Base-by-base conservation (phyloP, 2,888 invertebrate species). In the Myopa testacea region DNA sequence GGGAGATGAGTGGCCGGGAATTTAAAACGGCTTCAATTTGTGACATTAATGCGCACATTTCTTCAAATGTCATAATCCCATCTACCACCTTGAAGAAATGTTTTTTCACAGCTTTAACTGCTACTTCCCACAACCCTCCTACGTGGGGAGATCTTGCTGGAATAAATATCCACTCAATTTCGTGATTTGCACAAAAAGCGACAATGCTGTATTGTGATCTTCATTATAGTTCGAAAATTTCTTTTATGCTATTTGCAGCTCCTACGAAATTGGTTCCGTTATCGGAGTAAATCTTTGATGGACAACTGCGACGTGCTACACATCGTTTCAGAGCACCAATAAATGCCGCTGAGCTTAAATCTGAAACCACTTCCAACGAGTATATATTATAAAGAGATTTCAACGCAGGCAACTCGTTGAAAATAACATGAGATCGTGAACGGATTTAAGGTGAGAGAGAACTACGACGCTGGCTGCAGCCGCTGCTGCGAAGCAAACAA, bases 11-110 rank as follows among this genome's bases (percentile, higher is more conserved):
- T 14, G 62, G 74, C 14, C 62, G 16, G 37, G 26, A 74, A 74
- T 65, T 74, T 7, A 45, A n/a, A 8, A 74, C 19, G 5, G 65
- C 16, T 63, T 74, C 63, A 6, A 63, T 74, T 65, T 65, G 37
- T 6, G 19, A n/a, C 16, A 74, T 55, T 38, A n/a, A 55, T 12
- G 74, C 52, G 1, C 16, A 45, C 34, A 65, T 7, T 55, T 74
- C 55, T 74, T 65, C 19, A 55, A 50, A 67, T 38, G 68, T 60
- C 52, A 75, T 37, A 8, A 16, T 12, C 5, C 60, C 62, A 4
- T 50, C 26, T n/a, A 45, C 69, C 7, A 26, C 45, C 16, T 26
- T 50, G 7, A 16, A n/a, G n/a, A 58, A 58, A 58, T 58, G 58
- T n/a, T 58, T 58, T 12, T 58, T 58, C 16, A 58, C 58, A 16